Percentiles rank a stretch among this genome's conserved stretches.
Evolutionary conservation across 1,140 invertebrate species (phyloP).

Genomic region (Drosophila novamexicana): DNA sequence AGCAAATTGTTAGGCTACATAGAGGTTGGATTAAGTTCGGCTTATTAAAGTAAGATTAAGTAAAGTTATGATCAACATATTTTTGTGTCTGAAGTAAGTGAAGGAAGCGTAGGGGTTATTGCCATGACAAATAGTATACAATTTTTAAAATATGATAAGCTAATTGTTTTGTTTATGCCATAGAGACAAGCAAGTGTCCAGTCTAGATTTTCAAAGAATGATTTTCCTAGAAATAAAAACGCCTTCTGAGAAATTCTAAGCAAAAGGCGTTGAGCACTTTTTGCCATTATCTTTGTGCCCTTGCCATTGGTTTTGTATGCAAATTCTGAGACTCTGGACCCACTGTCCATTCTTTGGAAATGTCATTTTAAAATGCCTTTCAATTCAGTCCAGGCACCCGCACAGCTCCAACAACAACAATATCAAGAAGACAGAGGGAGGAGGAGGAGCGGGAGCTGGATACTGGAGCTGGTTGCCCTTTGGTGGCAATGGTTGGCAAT

Average conservation of each 20-base stretch:
- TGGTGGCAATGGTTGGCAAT: conserved; percentile 38
- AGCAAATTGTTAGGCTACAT: too few species aligned
- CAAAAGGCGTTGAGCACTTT: too few species aligned
- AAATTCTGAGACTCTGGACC: conserved; percentile 24
- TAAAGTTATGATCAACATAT: too few species aligned
- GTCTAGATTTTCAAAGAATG: not conserved
- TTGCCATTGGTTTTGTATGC: conserved; percentile 5
- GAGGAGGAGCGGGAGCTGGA: not conserved
- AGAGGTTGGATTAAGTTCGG: too few species aligned
- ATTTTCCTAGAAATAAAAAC: not conserved
- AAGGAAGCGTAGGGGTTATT: too few species aligned
- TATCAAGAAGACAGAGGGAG: conserved; percentile 6
- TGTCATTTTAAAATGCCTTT: conserved; percentile 75
- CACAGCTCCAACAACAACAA: conserved; percentile 10
- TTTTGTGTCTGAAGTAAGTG: too few species aligned
- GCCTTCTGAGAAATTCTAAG: not conserved
- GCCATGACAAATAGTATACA: too few species aligned
- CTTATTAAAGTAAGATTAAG: too few species aligned
- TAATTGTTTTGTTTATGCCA: not conserved
- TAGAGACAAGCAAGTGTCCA: not conserved
- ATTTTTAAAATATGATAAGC: too few species aligned
- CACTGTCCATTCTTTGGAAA: conserved; percentile 60
- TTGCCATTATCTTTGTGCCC: not conserved
- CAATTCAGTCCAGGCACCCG: conserved; percentile 23
- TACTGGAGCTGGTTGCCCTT: conserved; percentile 28